Evolutionary conservation across 2,113 vertebrate species (phyloP).

Genomic region (Epinephelus lanceolatus): DNA sequence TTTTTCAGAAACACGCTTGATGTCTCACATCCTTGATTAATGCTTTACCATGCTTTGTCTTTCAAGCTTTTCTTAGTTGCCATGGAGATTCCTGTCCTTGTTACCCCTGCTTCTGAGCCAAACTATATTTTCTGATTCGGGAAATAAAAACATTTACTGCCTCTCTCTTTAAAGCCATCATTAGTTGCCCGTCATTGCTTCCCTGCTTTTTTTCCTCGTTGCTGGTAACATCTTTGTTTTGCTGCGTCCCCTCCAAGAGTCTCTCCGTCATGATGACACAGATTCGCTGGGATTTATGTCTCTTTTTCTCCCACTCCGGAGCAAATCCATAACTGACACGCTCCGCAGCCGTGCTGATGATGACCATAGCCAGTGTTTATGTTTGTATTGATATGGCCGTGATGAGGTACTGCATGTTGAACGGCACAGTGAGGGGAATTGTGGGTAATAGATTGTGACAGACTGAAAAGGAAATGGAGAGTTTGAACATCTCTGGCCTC

Average conservation of each 20-base stretch:
- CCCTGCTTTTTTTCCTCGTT: not conserved
- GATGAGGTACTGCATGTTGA: constrained; percentile 46
- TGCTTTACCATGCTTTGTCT: constrained; percentile 49
- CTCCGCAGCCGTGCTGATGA: constrained; percentile 26
- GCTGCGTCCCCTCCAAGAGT: not conserved
- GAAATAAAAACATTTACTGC: constrained; percentile 30
- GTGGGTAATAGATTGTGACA: constrained; percentile 69
- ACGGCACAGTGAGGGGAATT: constrained; percentile 20
- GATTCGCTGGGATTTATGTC: constrained; percentile 12
- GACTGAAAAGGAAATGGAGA: constrained; percentile 67
- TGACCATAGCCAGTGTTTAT: constrained; percentile 46
- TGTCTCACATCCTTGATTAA: constrained; percentile 33
- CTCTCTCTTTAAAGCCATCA: constrained; percentile 16
- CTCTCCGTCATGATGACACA: constrained; percentile 35
- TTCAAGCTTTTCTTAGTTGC: constrained; percentile 73
- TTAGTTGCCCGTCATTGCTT: not conserved
- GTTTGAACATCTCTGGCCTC: constrained; percentile 51
- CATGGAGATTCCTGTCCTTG: constrained; percentile 70
- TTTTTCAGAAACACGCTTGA: constrained; percentile 4
- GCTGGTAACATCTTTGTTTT: constrained; percentile 18
- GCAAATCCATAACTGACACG: constrained; percentile 30
- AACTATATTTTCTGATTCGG: constrained; percentile 27
- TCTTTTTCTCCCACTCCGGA: constrained; percentile 11
- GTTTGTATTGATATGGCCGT: constrained; percentile 53
- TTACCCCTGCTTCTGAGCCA: constrained; percentile 46